Evolutionary conservation across 2,113 vertebrate genomes (phyloP).

Genomic region (Hypanus sabinus): DNA sequence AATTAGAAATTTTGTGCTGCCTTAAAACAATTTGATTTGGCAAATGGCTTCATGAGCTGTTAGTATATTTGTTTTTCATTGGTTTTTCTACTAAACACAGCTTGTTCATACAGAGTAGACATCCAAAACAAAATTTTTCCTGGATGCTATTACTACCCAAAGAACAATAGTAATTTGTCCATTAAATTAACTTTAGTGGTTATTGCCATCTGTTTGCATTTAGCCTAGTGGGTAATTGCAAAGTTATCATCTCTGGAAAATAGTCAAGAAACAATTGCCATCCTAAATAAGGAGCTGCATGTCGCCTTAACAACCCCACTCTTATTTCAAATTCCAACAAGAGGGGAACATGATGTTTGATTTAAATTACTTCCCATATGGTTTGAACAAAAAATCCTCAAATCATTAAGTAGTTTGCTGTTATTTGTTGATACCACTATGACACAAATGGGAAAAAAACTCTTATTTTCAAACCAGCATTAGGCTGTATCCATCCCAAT

Average conservation of each 20-base stretch:
- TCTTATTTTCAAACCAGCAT: neutral
- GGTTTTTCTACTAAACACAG: neutral
- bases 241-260: constrained; percentile 28
- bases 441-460: neutral
- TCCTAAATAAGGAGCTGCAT: neutral
- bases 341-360: neutral
- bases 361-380: neutral
- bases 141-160: neutral
- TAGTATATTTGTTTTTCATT: constrained; percentile 13
- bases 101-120: neutral
- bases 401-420: neutral
- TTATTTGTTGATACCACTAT: neutral
- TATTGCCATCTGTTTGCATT: constrained; percentile 30
- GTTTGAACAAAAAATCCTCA: neutral
- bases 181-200: constrained; percentile 24
- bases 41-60: constrained; percentile 17
- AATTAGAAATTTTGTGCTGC: neutral
- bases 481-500: neutral
- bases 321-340: constrained; percentile 14
- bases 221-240: constrained; percentile 10
- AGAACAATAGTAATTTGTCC: constrained; percentile 8
- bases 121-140: constrained; percentile 3
- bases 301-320: neutral
- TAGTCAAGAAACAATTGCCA: constrained; percentile 9
- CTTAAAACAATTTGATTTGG: neutral